A percentile compares a stretch with the other conserved stretches of the same genome.
phyloP scores from a whole-genome alignment of 2,113 vertebrate species.

The Vanacampus margaritifer region DNA sequence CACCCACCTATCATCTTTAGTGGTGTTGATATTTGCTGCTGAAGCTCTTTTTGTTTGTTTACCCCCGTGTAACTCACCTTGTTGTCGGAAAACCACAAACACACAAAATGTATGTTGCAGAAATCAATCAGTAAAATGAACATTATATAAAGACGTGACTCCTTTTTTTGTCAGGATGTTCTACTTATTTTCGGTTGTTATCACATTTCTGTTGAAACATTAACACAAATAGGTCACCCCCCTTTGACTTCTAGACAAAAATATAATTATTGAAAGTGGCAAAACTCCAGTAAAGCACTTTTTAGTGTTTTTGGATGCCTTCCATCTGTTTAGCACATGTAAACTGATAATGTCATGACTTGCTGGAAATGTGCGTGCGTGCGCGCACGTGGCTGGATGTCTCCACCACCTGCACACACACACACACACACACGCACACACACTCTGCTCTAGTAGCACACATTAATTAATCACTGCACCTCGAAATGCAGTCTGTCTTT shows the following conservation, averaged over 20 bases:
- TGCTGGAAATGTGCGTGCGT: neutral
- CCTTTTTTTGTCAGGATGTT: conserved; percentile 20
- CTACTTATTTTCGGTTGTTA: neutral
- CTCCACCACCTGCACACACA: conserved; percentile 18
- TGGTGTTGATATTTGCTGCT: neutral
- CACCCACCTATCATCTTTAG: conserved; percentile 29
- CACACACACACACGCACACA: neutral
- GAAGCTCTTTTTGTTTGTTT: neutral
- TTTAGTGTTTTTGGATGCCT: neutral
- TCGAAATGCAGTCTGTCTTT: conserved; percentile 15
- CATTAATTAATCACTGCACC: conserved; percentile 39
- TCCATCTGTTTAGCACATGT: neutral
- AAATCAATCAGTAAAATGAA: conserved; percentile 83
- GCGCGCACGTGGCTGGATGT: neutral
- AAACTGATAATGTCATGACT: neutral
- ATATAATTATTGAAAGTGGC: neutral
- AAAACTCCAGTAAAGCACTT: conserved; percentile 1
- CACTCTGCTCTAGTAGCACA: conserved; percentile 13
- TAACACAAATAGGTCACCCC: neutral
- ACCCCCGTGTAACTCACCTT: conserved; percentile 39
- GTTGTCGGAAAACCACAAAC: neutral
- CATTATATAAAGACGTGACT: conserved; percentile 46
- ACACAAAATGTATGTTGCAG: conserved; percentile 74
- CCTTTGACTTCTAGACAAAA: neutral
- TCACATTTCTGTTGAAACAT: neutral